A percentile compares a stretch with the other conserved stretches of the same genome.
phyloP scores from a whole-genome alignment of 2,888 invertebrate species.

The Serrognathus titanus region DNA sequence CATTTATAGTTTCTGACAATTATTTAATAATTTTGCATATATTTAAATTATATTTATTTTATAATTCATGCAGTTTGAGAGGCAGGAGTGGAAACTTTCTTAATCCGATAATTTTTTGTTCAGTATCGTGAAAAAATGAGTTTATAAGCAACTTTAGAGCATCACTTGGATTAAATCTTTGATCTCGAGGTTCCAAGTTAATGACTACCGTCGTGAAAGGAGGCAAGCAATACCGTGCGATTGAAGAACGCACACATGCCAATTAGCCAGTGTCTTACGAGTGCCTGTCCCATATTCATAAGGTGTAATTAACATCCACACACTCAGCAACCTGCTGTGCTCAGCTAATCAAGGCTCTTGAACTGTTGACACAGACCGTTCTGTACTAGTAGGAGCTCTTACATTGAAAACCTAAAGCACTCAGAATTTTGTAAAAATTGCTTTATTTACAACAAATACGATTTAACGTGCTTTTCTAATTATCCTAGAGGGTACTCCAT shows the following conservation, averaged over 20 bases:
- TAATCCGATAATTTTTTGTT: neutral
- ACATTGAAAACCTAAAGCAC: slow-evolving; percentile 8
- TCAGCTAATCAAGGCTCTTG: slow-evolving; percentile 33
- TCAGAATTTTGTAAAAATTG: neutral
- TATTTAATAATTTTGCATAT: too few relatives aligned
- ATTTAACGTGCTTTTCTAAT: slow-evolving; percentile 11
- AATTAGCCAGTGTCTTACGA: slow-evolving; percentile 22
- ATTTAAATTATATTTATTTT: too few relatives aligned
- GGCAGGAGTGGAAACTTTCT: neutral
- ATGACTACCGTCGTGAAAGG: slow-evolving; percentile 4
- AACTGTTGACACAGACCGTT: slow-evolving; percentile 31
- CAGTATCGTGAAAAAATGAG: neutral
- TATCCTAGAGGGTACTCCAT: neutral
- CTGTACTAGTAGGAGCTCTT: slow-evolving; percentile 19
- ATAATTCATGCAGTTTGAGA: too few relatives aligned
- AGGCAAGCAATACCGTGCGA: neutral
- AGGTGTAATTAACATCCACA: slow-evolving; percentile 42
- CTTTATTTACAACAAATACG: slow-evolving; percentile 12
- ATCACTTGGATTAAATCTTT: neutral
- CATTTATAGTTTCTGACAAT: too few relatives aligned
- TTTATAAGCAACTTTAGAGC: neutral
- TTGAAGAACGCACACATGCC: slow-evolving; percentile 8
- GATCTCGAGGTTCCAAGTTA: slow-evolving; percentile 3
- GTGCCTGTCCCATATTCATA: slow-evolving; percentile 35
- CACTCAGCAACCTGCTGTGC: slow-evolving; percentile 26